A percentile compares a stretch with the other conserved stretches of the same genome.
phyloP scores from a whole-genome alignment of 1,140 invertebrate genomes.

The Macrotrachela quadricornifera region DNA sequence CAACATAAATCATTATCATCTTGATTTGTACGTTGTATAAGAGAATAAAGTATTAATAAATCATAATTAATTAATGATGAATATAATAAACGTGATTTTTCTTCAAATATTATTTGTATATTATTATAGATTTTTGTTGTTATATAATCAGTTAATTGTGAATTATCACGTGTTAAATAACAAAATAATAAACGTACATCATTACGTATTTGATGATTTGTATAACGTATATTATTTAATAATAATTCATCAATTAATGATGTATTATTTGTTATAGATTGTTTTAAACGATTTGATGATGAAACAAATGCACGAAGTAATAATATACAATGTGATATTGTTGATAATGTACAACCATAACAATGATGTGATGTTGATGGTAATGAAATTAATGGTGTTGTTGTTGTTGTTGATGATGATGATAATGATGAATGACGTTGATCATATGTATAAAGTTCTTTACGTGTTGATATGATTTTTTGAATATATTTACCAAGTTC shows the following conservation, averaged over 20 bases:
- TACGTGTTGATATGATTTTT: too few relatives aligned
- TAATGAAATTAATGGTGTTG: too few relatives aligned
- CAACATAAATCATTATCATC: slow-evolving; percentile 58
- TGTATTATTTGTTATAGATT: too few relatives aligned
- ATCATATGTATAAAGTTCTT: too few relatives aligned
- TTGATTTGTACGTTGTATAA: too few relatives aligned
- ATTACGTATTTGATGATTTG: slow-evolving; percentile 22
- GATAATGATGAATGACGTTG: too few relatives aligned
- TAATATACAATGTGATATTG: slow-evolving; percentile 77
- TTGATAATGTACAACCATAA: slow-evolving; percentile 37
- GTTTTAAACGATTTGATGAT: too few relatives aligned
- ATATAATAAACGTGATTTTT: too few relatives aligned
- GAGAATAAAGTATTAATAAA: too few relatives aligned
- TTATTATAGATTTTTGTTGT: too few relatives aligned
- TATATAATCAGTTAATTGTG: slow-evolving; percentile 47
- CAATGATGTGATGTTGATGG: slow-evolving; percentile 17
- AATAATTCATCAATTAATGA: slow-evolving; percentile 61
- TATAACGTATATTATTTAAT: slow-evolving; percentile 57
- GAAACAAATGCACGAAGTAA: slow-evolving; percentile 69
- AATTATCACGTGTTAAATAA: slow-evolving; percentile 66
- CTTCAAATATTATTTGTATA: too few relatives aligned
- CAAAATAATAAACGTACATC: slow-evolving; percentile 52
- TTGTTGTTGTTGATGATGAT: slow-evolving; percentile 28
- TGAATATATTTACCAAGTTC: slow-evolving; percentile 75
- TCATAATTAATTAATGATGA: too few relatives aligned